phyloP scores from a whole-genome alignment of 2,888 invertebrate species.

The Pantelozetes paolii region DNA sequence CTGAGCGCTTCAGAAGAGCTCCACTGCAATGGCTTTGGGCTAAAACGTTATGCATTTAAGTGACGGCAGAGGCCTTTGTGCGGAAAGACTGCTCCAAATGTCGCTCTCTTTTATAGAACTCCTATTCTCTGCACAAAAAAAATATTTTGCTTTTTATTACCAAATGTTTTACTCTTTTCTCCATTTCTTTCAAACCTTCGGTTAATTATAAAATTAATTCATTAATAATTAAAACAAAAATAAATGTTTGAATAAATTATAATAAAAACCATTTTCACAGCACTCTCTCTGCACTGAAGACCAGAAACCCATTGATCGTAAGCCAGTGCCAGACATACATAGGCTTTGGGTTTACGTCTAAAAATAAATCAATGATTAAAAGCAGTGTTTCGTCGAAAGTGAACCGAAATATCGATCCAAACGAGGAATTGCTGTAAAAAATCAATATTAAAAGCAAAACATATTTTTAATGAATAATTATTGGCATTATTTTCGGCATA shows the following conservation, averaged over 20 bases:
- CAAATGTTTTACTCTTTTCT: too few species aligned
- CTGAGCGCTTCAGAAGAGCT: background rate
- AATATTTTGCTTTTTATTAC: too few species aligned
- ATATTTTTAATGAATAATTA: background rate
- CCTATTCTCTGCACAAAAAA: background rate
- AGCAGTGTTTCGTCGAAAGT: background rate
- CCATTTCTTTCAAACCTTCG: too few species aligned
- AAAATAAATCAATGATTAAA: constrained; percentile 13
- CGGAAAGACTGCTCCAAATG: background rate
- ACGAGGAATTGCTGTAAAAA: constrained; percentile 2
- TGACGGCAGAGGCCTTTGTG: background rate
- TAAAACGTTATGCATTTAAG: background rate
- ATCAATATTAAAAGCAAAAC: constrained; percentile 11
- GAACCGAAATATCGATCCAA: constrained; percentile 3
- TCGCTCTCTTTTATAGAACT: background rate
- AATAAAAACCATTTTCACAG: too few species aligned
- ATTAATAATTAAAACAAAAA: too few species aligned
- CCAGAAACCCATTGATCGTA: too few species aligned
- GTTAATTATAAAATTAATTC: too few species aligned
- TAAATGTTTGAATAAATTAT: too few species aligned
- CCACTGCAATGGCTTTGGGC: background rate
- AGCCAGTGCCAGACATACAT: background rate
- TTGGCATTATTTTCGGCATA: background rate
- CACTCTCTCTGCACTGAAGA: too few species aligned
- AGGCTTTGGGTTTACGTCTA: background rate